Conservation (phyloP, 1,140 invertebrate genomes). For the Apocrypta bakeri region DNA sequence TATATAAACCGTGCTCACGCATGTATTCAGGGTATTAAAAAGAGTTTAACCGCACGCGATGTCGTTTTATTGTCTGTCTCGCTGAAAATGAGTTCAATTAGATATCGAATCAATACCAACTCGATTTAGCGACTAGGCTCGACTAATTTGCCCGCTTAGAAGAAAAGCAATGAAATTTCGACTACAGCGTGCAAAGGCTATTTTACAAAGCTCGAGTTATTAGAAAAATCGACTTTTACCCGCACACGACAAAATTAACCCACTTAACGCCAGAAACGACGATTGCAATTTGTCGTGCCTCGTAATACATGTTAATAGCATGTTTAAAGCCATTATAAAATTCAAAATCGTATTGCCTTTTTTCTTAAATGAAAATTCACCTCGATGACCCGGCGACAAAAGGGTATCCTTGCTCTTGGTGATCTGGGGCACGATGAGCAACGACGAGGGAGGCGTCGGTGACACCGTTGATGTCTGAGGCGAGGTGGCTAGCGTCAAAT, state of each 20-base stretch:
- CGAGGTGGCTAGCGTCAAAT: slow-evolving; percentile 77
- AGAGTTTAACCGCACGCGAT: no score
- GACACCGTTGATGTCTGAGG: slow-evolving; percentile 72
- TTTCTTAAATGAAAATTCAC: slow-evolving; percentile 61
- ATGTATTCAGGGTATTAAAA: no score
- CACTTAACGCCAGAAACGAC: no score
- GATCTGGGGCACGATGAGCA: slow-evolving; percentile 73
- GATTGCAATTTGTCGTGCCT: not conserved
- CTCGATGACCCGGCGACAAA: slow-evolving; percentile 74
- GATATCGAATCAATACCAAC: not conserved
- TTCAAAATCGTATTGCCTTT: slow-evolving; percentile 48
- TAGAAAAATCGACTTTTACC: slow-evolving; percentile 19
- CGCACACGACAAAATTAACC: not conserved
- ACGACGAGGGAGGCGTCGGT: slow-evolving; percentile 70
- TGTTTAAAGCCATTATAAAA: not conserved
- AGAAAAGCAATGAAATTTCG: no score
- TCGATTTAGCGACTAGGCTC: not conserved
- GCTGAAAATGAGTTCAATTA: not conserved
- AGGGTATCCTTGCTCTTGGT: slow-evolving; percentile 73
- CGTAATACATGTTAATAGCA: not conserved
- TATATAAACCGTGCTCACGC: no score
- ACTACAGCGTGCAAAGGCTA: not conserved
- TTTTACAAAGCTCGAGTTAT: not conserved
- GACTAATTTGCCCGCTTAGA: no score
- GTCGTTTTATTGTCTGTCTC: no score